Evolutionary conservation across 2,113 vertebrate genomes (phyloP).

Genomic region (Pachypanchax playfairii): DNA sequence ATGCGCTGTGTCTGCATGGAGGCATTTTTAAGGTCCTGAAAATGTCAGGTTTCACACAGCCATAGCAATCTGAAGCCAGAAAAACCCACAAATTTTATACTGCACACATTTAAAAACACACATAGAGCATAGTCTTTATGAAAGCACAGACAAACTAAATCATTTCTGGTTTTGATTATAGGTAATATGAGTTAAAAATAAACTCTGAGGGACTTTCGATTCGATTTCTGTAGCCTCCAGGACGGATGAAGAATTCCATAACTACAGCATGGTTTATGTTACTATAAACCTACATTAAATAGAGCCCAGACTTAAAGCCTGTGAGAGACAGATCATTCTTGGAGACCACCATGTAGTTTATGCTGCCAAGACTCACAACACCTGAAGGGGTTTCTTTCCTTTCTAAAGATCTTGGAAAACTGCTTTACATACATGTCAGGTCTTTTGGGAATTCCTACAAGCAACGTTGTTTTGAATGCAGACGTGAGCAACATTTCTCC

Average conservation of each 20-base stretch:
- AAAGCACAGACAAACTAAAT: slow-evolving; percentile 16
- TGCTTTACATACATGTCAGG: slow-evolving; percentile 17
- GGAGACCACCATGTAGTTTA: slow-evolving; percentile 40
- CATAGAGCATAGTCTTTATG: slow-evolving; percentile 13
- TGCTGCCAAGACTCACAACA: slow-evolving; percentile 15
- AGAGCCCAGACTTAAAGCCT: slow-evolving; percentile 33
- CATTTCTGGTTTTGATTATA: slow-evolving; percentile 53
- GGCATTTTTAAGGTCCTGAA: slow-evolving; percentile 49
- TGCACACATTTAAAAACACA: slow-evolving; percentile 2
- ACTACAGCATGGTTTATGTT: slow-evolving; percentile 48
- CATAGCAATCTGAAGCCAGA: slow-evolving; percentile 23
- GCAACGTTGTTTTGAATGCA: slow-evolving; percentile 37
- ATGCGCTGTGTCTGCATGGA: slow-evolving; percentile 28
- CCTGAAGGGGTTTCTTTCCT: slow-evolving; percentile 9
- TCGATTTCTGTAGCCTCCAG: slow-evolving; percentile 46
- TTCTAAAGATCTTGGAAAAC: slow-evolving; percentile 28
- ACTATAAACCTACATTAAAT: slow-evolving; percentile 39
- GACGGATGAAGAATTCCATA: slow-evolving; percentile 48
- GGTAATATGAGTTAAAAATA: slow-evolving; percentile 49
- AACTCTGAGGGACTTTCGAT: slow-evolving; percentile 42
- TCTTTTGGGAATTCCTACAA: slow-evolving; percentile 28
- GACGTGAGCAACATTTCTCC: slow-evolving; percentile 5
- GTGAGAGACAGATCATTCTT: slow-evolving; percentile 20
- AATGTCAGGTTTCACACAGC: slow-evolving; percentile 34
- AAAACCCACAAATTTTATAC: slow-evolving; percentile 24